A percentile compares a stretch with the other conserved stretches of the same genome.
These are phyloP conservation scores for Plectus sambesii DNA, from an alignment of 1,140 invertebrate genomes.

Conservation along the genomic window DNA sequence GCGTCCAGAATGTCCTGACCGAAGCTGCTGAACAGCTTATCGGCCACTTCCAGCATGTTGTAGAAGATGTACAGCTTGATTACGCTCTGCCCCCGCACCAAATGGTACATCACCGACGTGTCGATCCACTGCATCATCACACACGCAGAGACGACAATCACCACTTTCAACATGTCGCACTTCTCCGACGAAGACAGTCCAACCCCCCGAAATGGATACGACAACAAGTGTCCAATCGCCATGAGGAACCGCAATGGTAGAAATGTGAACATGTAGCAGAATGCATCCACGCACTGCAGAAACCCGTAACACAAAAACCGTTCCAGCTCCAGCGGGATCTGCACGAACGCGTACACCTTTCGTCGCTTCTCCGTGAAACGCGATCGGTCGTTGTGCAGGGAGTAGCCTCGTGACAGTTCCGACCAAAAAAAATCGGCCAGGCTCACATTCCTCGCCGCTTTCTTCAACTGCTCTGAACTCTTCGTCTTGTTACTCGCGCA, in stretches of 20 bases:
- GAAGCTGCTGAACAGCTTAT: slow-evolving; percentile 86
- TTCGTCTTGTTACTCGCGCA: too few relatives aligned
- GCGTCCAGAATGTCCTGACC: slow-evolving; percentile 92
- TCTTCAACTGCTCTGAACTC: too few relatives aligned
- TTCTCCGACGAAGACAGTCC: slow-evolving; percentile 73
- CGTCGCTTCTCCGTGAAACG: slow-evolving; percentile 78
- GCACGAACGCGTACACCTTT: slow-evolving; percentile 92
- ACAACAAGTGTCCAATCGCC: too few relatives aligned
- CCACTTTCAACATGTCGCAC: slow-evolving; percentile 87
- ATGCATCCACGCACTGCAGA: slow-evolving; percentile 90
- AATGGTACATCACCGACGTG: slow-evolving; percentile 94
- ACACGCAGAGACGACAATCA: slow-evolving; percentile 62
- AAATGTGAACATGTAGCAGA: slow-evolving; percentile 94
- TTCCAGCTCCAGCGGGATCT: slow-evolving; percentile 74
- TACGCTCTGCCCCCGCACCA: slow-evolving; percentile 94
- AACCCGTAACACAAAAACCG: slow-evolving; percentile 88
- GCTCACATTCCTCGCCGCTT: not conserved
- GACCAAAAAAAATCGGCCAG: not conserved
- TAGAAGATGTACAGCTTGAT: slow-evolving; percentile 99
- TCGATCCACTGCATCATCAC: slow-evolving; percentile 78
- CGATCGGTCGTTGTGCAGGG: slow-evolving; percentile 54
- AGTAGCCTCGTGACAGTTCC: slow-evolving; percentile 28
- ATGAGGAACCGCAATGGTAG: slow-evolving; percentile 78
- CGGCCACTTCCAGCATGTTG: slow-evolving; percentile 95
- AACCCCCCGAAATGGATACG: not conserved